phyloP scores from a whole-genome alignment of 2,797 vertebrate genomes.

The Pseudochirops corinnae region DNA sequence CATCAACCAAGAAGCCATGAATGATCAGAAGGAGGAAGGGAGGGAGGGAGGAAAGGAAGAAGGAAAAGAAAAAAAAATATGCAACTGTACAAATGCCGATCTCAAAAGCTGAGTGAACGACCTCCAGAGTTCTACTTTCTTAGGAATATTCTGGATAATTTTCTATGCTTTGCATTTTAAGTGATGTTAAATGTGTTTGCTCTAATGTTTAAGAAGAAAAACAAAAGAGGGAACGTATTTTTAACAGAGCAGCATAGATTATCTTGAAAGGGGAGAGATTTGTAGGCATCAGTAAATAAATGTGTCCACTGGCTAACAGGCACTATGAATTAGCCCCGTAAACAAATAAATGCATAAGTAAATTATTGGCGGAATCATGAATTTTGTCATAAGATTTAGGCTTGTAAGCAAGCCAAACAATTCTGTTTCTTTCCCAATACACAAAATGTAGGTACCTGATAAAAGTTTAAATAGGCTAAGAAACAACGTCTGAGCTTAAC shows the following conservation, averaged over 20 bases:
- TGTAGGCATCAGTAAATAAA: slow-evolving; percentile 11
- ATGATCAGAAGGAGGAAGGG: not conserved
- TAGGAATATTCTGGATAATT: not conserved
- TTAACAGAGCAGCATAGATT: not conserved
- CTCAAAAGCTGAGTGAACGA: not conserved
- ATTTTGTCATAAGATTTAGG: slow-evolving; percentile 11
- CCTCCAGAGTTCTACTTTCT: not conserved
- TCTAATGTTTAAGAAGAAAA: slow-evolving; percentile 19
- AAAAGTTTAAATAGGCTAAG: slow-evolving; percentile 68
- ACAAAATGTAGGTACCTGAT: slow-evolving; percentile 32
- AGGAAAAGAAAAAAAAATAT: not conserved
- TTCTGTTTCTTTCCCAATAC: slow-evolving; percentile 63
- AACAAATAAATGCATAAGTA: slow-evolving; percentile 67
- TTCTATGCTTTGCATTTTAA: not conserved
- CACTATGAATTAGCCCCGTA: slow-evolving; percentile 31
- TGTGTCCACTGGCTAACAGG: slow-evolving; percentile 41
- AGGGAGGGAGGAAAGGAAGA: not conserved
- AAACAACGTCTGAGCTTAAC: slow-evolving; percentile 68
- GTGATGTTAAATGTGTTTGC: not conserved
- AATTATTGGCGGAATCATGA: slow-evolving; percentile 32
- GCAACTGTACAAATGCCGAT: not conserved
- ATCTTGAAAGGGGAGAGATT: not conserved
- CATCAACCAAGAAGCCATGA: not conserved
- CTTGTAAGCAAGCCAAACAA: slow-evolving; percentile 67
- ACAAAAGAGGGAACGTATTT: slow-evolving; percentile 8